These are phyloP conservation scores for Panagrolaimus sp. DNA, from an alignment of 1,140 invertebrate genomes.

Conservation along the genomic window DNA sequence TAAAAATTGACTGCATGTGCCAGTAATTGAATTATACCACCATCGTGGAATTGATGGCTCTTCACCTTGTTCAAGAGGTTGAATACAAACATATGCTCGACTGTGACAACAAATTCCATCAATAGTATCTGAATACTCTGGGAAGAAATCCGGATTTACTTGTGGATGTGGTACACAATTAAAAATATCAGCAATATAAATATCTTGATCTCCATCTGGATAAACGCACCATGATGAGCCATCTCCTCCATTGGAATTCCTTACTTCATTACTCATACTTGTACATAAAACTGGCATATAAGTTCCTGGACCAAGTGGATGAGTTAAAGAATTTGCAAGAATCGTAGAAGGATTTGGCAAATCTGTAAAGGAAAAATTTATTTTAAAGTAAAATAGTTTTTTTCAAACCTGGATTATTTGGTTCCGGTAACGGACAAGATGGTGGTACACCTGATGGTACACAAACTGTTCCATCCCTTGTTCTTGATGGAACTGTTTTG, in stretches of 20 bases:
- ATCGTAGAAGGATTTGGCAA: conserved; percentile 51
- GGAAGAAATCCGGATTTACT: conserved; percentile 46
- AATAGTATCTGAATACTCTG: conserved; percentile 50
- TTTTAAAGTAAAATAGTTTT: too few species aligned
- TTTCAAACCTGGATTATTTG: conserved; percentile 42
- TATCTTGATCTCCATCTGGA: conserved; percentile 49
- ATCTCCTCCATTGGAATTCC: conserved; percentile 45
- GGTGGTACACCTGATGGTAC: conserved; percentile 43
- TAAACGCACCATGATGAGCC: conserved; percentile 52
- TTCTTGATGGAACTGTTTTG: conserved; percentile 42
- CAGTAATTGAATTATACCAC: conserved; percentile 55
- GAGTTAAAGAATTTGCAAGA: conserved; percentile 48
- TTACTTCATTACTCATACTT: conserved; percentile 37
- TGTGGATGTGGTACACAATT: conserved; percentile 54
- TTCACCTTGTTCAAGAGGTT: conserved; percentile 54
- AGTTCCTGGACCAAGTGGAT: conserved; percentile 47
- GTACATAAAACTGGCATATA: conserved; percentile 54
- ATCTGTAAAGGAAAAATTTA: conserved; percentile 27
- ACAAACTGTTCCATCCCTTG: conserved; percentile 52
- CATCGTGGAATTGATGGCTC: conserved; percentile 52
- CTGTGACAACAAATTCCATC: conserved; percentile 55
- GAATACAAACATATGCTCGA: conserved; percentile 52
- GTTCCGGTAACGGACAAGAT: conserved; percentile 50
- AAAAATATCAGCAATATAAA: conserved; percentile 54
- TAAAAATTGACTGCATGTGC: conserved; percentile 52